phyloP scores from a whole-genome alignment of 2,888 invertebrate species.

The Caenorhabditis afra region DNA sequence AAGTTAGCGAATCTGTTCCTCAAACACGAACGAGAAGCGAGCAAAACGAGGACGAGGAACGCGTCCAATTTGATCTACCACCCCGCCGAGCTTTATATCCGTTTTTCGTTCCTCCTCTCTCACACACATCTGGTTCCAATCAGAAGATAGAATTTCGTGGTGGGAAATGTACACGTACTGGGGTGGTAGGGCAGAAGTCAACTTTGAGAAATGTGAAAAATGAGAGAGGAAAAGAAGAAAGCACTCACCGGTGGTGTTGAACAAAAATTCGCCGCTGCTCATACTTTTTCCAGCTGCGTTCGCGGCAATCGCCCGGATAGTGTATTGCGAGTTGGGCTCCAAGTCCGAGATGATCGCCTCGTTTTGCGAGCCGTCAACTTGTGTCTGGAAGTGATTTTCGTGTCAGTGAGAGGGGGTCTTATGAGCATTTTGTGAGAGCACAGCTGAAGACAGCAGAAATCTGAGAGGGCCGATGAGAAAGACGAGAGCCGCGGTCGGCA shows the following conservation, averaged over 20 bases:
- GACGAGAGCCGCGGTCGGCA: conserved; percentile 8
- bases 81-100: conserved; percentile 23
- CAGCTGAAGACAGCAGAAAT: neutral
- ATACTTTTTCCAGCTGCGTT: conserved; percentile 72
- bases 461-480: conserved; percentile 5
- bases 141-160: conserved; percentile 18
- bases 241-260: conserved; percentile 71
- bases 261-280: conserved; percentile 60
- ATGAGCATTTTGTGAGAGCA: neutral
- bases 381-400: conserved; percentile 52
- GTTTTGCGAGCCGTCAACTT: conserved; percentile 57
- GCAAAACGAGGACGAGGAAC: neutral
- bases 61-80: conserved; percentile 13
- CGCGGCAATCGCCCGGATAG: conserved; percentile 68
- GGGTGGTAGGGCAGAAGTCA: neutral
- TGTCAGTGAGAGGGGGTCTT: too few relatives aligned
- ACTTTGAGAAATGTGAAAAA: neutral
- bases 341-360: conserved; percentile 66
- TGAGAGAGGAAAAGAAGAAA: conserved; percentile 3
- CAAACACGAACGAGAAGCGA: conserved; percentile 31
- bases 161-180: conserved; percentile 29
- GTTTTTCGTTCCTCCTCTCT: neutral
- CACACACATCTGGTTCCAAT: conserved; percentile 51
- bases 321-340: conserved; percentile 64
- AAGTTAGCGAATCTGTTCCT: conserved; percentile 30